Evolutionary conservation across 2,888 invertebrate species (phyloP), one percentile per base, ranked within the genome.

Genomic region (Heliconius erato): DNA sequence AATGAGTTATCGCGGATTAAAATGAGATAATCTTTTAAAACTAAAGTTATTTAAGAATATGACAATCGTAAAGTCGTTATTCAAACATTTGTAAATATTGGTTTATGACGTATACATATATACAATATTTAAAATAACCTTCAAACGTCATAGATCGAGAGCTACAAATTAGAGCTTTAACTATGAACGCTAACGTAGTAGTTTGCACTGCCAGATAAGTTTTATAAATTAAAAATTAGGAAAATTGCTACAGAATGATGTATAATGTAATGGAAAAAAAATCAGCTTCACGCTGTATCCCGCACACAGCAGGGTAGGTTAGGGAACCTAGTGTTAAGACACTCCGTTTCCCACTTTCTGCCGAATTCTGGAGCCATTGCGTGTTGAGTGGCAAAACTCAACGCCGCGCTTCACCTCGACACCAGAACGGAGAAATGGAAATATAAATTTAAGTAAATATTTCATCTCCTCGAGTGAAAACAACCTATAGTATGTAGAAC

Each of bases 161-260:
- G 89, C 88, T 90, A 88, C 92, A 90, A 94, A 95, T 95, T 95
- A 95, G 95, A 90, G 89, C 87, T 92, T 91, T 92, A 91, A 88
- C 74, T 32, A 91, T 90, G 87, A 87, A 84, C 87, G 92, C 94
- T 94, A 94, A 90, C 92, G 86, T 86, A 85, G 89, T 91, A 93
- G 94, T 94, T 95, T 85, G 88, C 91, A 87, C 90, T 91, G 90
- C 91, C 92, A 92, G 94, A 94, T 94, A 92, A 92, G 89, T 90
- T 88, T 91, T 91, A 91, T 40, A 80, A 84, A 82, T 78, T 49
- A 54, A 78, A 78, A 68, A 44, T 28, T 35, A 40, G 69, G 28
- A 49, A 80, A 68, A n/a, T 26, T 5, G 54, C 4, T 59, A 81
- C 28, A 81, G 69, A 67, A 40, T 81, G 74, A 68, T 68, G 19